A percentile compares a stretch with the other conserved stretches of the same genome.
These are phyloP conservation scores for Syrmaticus mikado DNA, from an alignment of 2,113 vertebrate genomes.

Conservation along the genomic window DNA sequence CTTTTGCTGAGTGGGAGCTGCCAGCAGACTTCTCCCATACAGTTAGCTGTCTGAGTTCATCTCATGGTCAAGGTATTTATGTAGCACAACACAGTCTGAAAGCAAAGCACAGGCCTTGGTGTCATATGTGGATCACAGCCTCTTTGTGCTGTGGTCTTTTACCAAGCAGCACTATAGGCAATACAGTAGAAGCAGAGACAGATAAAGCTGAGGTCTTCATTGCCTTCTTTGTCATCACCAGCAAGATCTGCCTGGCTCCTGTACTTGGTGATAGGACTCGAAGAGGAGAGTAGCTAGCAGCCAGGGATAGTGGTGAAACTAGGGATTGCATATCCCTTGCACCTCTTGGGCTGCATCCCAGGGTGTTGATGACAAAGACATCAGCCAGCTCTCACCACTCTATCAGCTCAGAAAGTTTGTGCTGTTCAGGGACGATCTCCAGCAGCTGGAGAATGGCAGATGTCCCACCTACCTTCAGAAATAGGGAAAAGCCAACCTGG, in stretches of 20 bases:
- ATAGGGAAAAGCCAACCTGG: not conserved
- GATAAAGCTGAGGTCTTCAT: not conserved
- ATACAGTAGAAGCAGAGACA: not conserved
- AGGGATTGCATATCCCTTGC: fast-evolving
- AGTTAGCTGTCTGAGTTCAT: not conserved
- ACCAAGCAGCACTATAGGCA: not conserved
- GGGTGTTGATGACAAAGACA: not conserved
- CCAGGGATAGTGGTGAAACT: fast-evolving
- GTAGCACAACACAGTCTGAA: not conserved
- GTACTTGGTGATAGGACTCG: not conserved
- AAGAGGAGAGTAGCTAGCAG: not conserved
- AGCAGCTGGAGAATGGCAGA: not conserved
- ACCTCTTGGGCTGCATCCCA: not conserved
- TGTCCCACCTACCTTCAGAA: not conserved
- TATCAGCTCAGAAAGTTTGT: not conserved
- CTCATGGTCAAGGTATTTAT: not conserved
- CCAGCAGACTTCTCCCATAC: not conserved
- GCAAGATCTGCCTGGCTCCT: not conserved
- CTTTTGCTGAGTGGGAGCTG: not conserved
- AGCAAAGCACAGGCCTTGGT: fast-evolving
- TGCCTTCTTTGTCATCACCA: not conserved
- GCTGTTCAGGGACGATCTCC: not conserved
- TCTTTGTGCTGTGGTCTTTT: not conserved
- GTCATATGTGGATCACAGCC: not conserved
- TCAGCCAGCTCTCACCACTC: too few relatives aligned